These are phyloP conservation scores for Hipposideros larvatus DNA, from an alignment of 2,797 vertebrate species.

Conservation along the genomic window DNA sequence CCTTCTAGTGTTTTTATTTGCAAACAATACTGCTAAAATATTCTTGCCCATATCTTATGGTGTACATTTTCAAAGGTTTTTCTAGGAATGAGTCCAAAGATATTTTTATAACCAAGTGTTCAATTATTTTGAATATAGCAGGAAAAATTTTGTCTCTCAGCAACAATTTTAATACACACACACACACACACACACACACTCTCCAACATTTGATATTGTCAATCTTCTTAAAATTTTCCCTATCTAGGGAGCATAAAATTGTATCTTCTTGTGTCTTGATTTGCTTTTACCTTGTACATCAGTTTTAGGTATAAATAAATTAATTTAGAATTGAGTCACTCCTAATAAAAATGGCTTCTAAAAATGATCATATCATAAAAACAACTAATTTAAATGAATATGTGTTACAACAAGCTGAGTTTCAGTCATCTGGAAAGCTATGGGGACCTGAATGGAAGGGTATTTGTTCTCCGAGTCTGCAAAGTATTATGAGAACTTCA, in stretches of 20 bases:
- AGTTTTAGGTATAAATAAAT: not conserved
- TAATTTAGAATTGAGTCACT: not conserved
- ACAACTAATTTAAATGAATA: not conserved
- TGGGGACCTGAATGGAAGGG: not conserved
- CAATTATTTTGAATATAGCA: not conserved
- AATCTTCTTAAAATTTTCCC: not conserved
- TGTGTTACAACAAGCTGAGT: not conserved
- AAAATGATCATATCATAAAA: not conserved
- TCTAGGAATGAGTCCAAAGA: not conserved
- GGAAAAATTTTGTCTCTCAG: not conserved
- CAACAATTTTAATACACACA: not conserved
- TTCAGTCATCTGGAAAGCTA: not conserved
- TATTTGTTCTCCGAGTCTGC: constrained; percentile 11
- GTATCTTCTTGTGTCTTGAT: not conserved
- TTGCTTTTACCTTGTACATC: not conserved
- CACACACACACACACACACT: not conserved
- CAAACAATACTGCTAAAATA: not conserved
- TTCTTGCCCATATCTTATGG: not conserved
- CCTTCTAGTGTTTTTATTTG: not conserved
- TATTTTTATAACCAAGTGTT: not conserved
- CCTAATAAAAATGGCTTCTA: not conserved
- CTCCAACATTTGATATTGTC: not conserved
- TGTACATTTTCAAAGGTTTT: not conserved
- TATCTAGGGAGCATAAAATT: not conserved
- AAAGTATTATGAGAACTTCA: not conserved